A percentile compares a stretch with the other conserved stretches of the same genome.
Conservation (phyloP, 2,797 vertebrate species). For the Hozukius guyotensis region DNA sequence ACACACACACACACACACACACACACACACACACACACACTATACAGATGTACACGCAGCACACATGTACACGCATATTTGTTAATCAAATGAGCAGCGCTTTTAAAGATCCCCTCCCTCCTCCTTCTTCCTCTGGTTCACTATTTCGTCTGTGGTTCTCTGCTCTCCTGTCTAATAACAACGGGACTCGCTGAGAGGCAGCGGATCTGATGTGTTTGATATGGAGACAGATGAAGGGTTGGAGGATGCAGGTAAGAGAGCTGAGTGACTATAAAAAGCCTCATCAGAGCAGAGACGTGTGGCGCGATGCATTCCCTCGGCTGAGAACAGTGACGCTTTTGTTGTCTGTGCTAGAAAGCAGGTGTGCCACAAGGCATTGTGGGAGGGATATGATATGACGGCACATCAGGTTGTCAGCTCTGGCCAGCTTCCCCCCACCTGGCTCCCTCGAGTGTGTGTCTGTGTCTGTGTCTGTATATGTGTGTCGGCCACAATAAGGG, state of each 20-base stretch:
- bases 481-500: conserved; percentile 26
- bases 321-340: conserved; percentile 65
- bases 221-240: conserved; percentile 71
- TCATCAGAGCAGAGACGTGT: conserved; percentile 75
- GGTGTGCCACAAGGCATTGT: conserved; percentile 79
- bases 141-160: conserved; percentile 41
- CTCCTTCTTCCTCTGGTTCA: conserved; percentile 30
- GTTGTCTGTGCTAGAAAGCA: conserved; percentile 73
- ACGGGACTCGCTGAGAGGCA: conserved; percentile 58
- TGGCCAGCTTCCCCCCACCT: conserved; percentile 49
- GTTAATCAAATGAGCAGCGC: conserved; percentile 76
- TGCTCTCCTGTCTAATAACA: conserved; percentile 67
- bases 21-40: conserved; percentile 18
- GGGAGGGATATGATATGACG: conserved; percentile 70
- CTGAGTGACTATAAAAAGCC: conserved; percentile 78
- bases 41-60: conserved; percentile 13
- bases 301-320: conserved; percentile 65
- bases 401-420: conserved; percentile 74
- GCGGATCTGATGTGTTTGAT: conserved; percentile 72
- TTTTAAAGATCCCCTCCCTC: conserved; percentile 63
- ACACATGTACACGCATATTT: conserved; percentile 62
- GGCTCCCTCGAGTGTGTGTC: neutral
- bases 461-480: conserved; percentile 22
- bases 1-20: neutral
- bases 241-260: conserved; percentile 74